A percentile compares a stretch with the other conserved stretches of the same genome.
Evolutionary conservation across 2,113 vertebrate species (phyloP).

Genomic region (Tiliqua scincoides): DNA sequence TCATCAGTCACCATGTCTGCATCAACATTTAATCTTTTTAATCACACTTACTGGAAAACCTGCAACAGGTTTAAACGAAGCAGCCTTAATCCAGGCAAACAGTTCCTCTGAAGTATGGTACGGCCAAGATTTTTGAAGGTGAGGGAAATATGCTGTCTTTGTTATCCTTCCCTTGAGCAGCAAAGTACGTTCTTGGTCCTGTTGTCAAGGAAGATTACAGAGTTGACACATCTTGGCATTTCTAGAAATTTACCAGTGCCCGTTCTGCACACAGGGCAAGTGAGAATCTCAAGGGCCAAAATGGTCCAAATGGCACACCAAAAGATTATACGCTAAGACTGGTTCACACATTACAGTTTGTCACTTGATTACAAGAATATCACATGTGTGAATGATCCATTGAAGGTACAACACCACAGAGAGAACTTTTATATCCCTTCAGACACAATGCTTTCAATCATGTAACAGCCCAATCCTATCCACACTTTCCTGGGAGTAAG

Average conservation of each 20-base stretch:
- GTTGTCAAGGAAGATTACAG: neutral
- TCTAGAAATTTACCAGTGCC: neutral
- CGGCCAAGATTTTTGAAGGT: neutral
- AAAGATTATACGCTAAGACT: neutral
- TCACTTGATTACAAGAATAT: neutral
- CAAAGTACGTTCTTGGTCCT: neutral
- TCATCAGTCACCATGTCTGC: neutral
- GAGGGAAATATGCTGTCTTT: neutral
- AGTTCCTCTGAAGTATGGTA: neutral
- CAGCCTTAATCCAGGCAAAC: rapidly evolving
- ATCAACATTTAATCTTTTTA: neutral
- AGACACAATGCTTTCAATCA: neutral
- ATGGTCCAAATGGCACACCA: neutral
- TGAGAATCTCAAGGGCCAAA: neutral
- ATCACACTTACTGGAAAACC: neutral
- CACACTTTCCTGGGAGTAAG: too few species aligned
- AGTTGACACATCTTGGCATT: neutral
- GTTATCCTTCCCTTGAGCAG: neutral
- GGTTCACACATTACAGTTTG: neutral
- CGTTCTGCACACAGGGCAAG: neutral
- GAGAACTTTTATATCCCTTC: neutral
- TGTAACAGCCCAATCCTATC: too few species aligned
- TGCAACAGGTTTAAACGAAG: neutral
- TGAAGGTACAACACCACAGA: neutral
- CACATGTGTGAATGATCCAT: neutral